These are phyloP conservation scores for Drosophila nikananu DNA, from an alignment of 1,140 invertebrate genomes.

Conservation along the genomic window DNA sequence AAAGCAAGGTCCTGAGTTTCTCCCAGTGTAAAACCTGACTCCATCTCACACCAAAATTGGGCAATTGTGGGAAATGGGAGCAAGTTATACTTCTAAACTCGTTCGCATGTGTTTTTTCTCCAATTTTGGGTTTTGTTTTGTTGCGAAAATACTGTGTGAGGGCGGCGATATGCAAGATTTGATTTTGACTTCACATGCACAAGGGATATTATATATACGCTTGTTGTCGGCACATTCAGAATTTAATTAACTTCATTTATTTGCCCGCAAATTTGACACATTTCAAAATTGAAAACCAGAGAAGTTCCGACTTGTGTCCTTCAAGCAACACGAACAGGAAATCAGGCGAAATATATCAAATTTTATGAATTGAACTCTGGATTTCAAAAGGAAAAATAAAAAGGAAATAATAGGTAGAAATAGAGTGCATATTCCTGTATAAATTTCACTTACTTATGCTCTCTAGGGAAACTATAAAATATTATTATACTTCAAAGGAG, in stretches of 20 bases:
- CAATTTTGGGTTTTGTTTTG: constrained; percentile 14
- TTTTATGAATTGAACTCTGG: not conserved
- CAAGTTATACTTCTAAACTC: constrained; percentile 60
- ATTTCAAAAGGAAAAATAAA: not conserved
- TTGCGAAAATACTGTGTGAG: constrained; percentile 45
- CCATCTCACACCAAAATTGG: not conserved
- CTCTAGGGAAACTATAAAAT: not conserved
- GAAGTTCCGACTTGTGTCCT: constrained; percentile 7
- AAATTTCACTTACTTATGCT: not conserved
- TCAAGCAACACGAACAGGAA: constrained; percentile 2
- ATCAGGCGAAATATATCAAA: not conserved
- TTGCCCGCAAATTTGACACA: constrained; percentile 58
- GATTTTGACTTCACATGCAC: constrained; percentile 49
- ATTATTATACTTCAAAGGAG: constrained; percentile 11
- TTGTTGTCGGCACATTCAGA: constrained; percentile 33
- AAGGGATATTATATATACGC: constrained; percentile 7
- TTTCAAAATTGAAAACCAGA: constrained; percentile 24
- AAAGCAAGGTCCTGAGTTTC: not conserved
- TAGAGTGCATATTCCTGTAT: not conserved
- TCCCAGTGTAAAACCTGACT: constrained; percentile 2
- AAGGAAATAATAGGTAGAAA: not conserved
- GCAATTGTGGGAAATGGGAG: constrained; percentile 55
- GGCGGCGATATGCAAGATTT: constrained; percentile 81
- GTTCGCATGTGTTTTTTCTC: constrained; percentile 29
- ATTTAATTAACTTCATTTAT: constrained; percentile 71